A percentile compares a stretch with the other conserved stretches of the same genome.
These are phyloP conservation scores for Chroicocephalus ridibundus DNA, from an alignment of 2,113 vertebrate genomes.

Conservation along the genomic window DNA sequence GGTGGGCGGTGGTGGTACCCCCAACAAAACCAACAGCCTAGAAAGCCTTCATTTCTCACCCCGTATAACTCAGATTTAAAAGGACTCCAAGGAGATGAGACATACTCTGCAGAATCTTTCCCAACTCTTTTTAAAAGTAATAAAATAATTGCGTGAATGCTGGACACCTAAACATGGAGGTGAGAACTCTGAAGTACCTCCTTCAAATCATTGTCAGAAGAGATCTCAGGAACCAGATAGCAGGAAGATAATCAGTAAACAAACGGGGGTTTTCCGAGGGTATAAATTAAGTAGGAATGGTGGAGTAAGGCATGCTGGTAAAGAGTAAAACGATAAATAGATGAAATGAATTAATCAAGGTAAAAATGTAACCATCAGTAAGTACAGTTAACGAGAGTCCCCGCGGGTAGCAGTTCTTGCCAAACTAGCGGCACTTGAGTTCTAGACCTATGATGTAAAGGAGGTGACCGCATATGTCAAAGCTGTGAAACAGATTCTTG, in stretches of 20 bases:
- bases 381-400: background rate
- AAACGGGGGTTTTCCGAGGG: background rate
- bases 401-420: background rate
- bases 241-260: background rate
- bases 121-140: background rate
- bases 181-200: accelerated
- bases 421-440: accelerated
- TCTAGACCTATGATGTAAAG: too few relatives aligned
- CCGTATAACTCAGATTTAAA: background rate
- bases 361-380: background rate
- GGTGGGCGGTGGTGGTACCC: background rate
- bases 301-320: background rate
- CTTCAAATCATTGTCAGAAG: background rate
- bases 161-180: background rate
- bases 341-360: background rate
- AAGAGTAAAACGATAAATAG: background rate
- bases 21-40: background rate
- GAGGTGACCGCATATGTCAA: background rate
- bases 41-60: background rate
- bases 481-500: background rate
- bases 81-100: background rate
- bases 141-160: background rate
- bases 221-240: background rate
- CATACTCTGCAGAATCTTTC: background rate
- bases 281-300: background rate